Evolutionary conservation across 2,797 vertebrate genomes (phyloP).

Genomic region (Ceryle rudis): DNA sequence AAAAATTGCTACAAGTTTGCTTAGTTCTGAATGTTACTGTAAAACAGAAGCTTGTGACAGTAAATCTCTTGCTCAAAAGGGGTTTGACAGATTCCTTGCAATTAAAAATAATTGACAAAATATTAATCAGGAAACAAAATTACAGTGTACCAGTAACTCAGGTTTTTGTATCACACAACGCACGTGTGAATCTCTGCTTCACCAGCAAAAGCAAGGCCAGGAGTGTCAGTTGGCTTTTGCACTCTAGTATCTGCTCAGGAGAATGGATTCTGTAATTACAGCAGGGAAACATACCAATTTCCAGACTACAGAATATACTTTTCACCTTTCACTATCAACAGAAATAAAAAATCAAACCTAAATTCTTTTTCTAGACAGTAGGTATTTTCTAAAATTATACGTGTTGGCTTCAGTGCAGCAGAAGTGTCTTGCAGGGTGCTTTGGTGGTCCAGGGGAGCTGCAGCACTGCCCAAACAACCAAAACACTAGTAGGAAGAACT

Average conservation of each 20-base stretch:
- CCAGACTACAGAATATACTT: background rate
- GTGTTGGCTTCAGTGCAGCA: accelerated
- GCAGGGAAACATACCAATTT: background rate
- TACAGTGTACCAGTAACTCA: background rate
- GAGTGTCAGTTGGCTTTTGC: background rate
- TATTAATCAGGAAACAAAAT: background rate
- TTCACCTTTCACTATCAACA: background rate
- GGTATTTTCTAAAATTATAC: background rate
- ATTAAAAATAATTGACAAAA: background rate
- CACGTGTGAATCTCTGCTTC: background rate
- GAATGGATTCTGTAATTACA: background rate
- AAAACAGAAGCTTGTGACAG: background rate
- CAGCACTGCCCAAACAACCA: background rate
- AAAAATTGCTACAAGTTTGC: background rate
- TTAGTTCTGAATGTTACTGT: background rate
- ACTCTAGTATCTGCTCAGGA: background rate
- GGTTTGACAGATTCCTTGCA: background rate
- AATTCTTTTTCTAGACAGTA: background rate
- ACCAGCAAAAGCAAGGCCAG: background rate
- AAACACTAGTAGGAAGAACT: background rate
- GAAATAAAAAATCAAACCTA: background rate
- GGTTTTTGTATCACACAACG: background rate
- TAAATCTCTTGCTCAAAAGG: background rate
- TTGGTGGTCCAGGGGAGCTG: background rate
- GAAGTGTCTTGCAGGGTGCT: background rate